These are phyloP conservation scores for Leptoclinus maculatus DNA, from an alignment of 2,797 vertebrate species.

Conservation along the genomic window DNA sequence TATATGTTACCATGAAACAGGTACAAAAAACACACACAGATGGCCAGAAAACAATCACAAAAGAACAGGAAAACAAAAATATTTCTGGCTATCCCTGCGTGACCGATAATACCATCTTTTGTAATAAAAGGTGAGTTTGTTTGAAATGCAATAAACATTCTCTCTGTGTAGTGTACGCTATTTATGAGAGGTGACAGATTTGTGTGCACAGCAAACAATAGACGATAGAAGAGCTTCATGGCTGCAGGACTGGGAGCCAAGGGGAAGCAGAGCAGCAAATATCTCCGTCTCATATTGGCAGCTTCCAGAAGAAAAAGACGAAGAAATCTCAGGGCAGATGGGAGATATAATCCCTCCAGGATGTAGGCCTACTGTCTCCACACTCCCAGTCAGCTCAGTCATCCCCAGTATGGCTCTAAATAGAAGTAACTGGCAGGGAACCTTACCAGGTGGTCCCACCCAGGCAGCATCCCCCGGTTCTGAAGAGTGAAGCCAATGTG, in stretches of 20 bases:
- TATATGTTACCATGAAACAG: neutral
- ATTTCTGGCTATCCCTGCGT: constrained; percentile 8
- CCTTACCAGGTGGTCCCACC: constrained; percentile 28
- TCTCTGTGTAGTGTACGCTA: neutral
- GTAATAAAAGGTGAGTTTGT: constrained; percentile 49
- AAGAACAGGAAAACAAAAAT: constrained; percentile 30
- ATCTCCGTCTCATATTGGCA: constrained; percentile 46
- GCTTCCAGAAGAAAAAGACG: constrained; percentile 43
- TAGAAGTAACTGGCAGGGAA: constrained; percentile 47
- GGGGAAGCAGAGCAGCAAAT: constrained; percentile 57
- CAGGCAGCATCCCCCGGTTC: neutral
- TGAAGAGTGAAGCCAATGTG: neutral
- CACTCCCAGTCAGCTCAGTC: constrained; percentile 38
- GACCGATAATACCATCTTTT: constrained; percentile 36
- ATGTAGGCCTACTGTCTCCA: constrained; percentile 48
- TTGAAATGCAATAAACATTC: constrained; percentile 35
- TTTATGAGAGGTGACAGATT: constrained; percentile 60
- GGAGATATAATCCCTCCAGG: constrained; percentile 71
- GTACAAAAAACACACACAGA: constrained; percentile 20
- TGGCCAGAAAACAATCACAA: constrained; percentile 16
- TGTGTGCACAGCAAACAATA: constrained; percentile 63
- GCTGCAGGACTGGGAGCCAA: constrained; percentile 55
- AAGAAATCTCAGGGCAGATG: constrained; percentile 74
- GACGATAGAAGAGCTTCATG: constrained; percentile 43
- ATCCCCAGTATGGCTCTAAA: constrained; percentile 52